Evolutionary conservation across 1,140 invertebrate species (phyloP), one percentile per base, ranked within the genome.

Genomic region (Venturia canescens): DNA sequence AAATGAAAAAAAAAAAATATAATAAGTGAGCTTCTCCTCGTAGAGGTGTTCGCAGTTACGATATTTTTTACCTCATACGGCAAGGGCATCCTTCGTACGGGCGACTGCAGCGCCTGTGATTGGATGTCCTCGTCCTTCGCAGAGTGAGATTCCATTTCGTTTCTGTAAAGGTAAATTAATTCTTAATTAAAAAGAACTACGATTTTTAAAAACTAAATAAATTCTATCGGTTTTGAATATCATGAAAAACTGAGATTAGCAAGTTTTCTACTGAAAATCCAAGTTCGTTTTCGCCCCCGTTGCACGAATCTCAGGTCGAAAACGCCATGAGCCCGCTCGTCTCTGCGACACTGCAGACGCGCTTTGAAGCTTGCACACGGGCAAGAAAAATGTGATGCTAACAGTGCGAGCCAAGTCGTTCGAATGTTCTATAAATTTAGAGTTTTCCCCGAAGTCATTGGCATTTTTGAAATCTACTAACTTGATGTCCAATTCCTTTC

Each of bases 41-140:
- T 44, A 15, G 53, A 27, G 13, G 15, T 77, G 13, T 16, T 63
- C 13, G 18, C 38, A 60, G 66, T 34, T 23, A 77, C 34, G 21
- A 50, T 63, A 70, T 53, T 53, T 53, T 53, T 79, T 89, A 91
- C 90, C 89, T 92, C 91, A 50, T 90, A 91, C 67, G 89, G 86
- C 74, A 89, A 86, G 13, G 90, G 90, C 85, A 88, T 85, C 85
- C 89, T 85, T 79, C 86, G 86, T 16, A 87, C 83, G 9, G 90
- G 87, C 18, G 89, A 90, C 26, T 84, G 82, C 16, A 84, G 82
- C 9, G 71, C 21, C 7, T 86, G 75, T 15, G 57, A 81, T 50
- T 85, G 85, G n/a, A 23, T 44, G 31, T 89, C 87, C 16, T 90
- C 87, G 71, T 89, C 88, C 53, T 90, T 88, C 0, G 84, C 29